Conservation (phyloP, 1,140 invertebrate genomes). For the Leptinotarsa lineolata region DNA sequence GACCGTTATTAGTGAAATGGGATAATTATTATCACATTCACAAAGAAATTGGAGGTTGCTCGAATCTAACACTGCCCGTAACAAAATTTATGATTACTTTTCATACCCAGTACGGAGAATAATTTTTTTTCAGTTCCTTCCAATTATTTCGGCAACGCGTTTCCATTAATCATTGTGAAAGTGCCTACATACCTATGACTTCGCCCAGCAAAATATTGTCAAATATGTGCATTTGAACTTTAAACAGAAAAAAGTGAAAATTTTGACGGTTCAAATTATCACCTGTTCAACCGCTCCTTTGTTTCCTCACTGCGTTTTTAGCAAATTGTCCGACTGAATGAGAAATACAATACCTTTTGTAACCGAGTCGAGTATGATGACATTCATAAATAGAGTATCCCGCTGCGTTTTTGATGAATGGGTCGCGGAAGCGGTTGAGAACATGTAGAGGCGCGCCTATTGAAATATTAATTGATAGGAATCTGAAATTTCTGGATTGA, state of each 20-base stretch:
- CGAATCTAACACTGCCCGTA: neutral
- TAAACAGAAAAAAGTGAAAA: neutral
- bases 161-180: neutral
- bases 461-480: neutral
- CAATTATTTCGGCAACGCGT: neutral
- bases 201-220: neutral
- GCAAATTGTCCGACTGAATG: neutral
- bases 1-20: too few relatives aligned
- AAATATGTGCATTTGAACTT: neutral
- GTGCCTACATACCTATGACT: neutral
- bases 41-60: neutral
- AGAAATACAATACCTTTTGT: neutral
- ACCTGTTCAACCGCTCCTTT: neutral
- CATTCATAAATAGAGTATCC: neutral
- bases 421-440: neutral
- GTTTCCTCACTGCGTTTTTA: neutral
- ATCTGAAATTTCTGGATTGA: neutral
- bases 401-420: constrained; percentile 5
- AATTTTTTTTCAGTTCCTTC: neutral
- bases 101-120: neutral
- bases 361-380: neutral
- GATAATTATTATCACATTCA: too few relatives aligned
- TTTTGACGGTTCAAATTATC: neutral
- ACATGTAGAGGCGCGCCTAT: neutral
- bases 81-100: neutral